These are phyloP conservation scores for Rhaphigaster nebulosa DNA, from an alignment of 2,888 invertebrate genomes.

Conservation along the genomic window DNA sequence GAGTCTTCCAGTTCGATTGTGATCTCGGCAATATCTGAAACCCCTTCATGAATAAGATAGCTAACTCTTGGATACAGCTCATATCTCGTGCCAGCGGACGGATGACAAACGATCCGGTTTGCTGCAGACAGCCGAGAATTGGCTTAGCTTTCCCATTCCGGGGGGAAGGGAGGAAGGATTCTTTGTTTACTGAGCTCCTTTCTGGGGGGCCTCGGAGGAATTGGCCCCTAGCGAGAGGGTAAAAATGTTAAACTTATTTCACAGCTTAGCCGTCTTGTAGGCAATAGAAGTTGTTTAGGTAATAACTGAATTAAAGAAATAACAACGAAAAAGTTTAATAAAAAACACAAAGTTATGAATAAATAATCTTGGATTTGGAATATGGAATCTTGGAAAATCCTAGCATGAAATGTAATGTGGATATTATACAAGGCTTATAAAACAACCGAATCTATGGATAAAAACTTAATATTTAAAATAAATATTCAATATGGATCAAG, in stretches of 20 bases:
- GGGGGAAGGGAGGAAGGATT: not conserved
- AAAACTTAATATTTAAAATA: too few relatives aligned
- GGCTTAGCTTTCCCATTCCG: slow-evolving; percentile 22
- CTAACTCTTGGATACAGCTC: not conserved
- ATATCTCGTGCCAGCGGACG: not conserved
- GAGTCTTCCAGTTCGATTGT: not conserved
- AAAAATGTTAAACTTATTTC: slow-evolving; percentile 17
- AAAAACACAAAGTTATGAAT: too few relatives aligned
- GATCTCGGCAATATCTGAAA: not conserved
- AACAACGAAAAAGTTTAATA: too few relatives aligned
- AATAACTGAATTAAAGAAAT: too few relatives aligned
- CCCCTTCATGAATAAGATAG: slow-evolving; percentile 23
- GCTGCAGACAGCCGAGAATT: slow-evolving; percentile 25
- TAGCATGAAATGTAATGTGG: too few relatives aligned
- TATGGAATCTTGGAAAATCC: too few relatives aligned
- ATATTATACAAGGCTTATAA: too few relatives aligned
- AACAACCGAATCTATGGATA: too few relatives aligned
- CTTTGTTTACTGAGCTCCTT: slow-evolving; percentile 22
- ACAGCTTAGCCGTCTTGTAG: not conserved
- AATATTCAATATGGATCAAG: too few relatives aligned
- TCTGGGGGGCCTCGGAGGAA: not conserved
- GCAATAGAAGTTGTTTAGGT: not conserved
- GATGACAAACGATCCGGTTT: slow-evolving; percentile 45
- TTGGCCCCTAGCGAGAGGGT: not conserved
- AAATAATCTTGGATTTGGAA: too few relatives aligned